phyloP scores from a whole-genome alignment of 2,113 vertebrate genomes.

The Scolopax mira region DNA sequence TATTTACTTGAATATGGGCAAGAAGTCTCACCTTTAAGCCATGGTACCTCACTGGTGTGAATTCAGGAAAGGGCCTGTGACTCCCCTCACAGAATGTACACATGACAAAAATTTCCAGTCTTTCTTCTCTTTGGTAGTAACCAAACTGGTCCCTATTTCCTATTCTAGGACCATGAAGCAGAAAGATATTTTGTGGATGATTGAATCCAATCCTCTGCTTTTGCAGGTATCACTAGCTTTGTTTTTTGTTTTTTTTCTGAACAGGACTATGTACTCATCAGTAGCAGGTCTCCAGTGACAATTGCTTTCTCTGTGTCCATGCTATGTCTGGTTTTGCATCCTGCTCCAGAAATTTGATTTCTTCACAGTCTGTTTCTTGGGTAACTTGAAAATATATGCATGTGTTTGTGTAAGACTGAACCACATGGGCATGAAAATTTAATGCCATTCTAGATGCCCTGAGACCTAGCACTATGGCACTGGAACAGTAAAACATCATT shows the following conservation, averaged over 20 bases:
- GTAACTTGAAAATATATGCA: not conserved
- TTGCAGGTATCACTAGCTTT: not conserved
- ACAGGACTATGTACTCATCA: not conserved
- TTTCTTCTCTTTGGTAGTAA: not conserved
- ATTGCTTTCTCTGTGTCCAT: not conserved
- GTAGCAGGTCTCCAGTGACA: not conserved
- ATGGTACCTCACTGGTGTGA: not conserved
- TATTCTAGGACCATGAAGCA: not conserved
- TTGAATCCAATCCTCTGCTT: not conserved
- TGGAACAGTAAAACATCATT: not conserved
- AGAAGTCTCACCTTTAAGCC: not conserved
- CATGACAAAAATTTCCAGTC: not conserved
- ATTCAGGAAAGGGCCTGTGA: not conserved
- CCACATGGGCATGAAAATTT: not conserved
- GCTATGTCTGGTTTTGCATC: not conserved
- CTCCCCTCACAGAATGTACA: not conserved
- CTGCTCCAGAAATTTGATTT: not conserved
- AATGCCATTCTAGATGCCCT: not conserved
- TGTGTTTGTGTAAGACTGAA: not conserved
- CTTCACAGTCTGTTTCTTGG: not conserved
- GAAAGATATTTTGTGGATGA: not conserved
- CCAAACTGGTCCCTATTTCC: fast-evolving
- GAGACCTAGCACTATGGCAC: not conserved
- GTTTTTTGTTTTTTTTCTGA: not conserved
- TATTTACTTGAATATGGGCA: not conserved